Base-by-base conservation (phyloP, 2,888 invertebrate genomes). In the Ectemnius cavifrons region DNA sequence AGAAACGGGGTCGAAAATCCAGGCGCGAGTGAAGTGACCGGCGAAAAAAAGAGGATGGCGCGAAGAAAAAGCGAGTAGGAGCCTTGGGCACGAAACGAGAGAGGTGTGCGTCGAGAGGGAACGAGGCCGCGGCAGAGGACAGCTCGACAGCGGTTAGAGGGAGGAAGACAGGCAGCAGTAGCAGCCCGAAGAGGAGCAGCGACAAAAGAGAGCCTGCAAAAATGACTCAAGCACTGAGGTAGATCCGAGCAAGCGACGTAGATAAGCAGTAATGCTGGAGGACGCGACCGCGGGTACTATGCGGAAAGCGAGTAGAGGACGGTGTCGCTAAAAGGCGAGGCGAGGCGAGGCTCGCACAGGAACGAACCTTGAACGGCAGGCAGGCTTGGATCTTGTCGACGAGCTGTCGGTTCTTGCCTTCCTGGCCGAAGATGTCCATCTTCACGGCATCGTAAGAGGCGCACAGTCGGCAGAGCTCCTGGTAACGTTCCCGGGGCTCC, bases 381-480 rank as follows among this genome's bases (percentile, higher is more conserved):
- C 91, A 92, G 64, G 90, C 89, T 75, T 91, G 89, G 72, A 92
- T 92, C 83, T 92, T 92, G 84, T 91, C 90, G 75, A 91, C 89
- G 78, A 92, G 89, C 74, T 91, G 91, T 76, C 91, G 89, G 84
- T 90, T 89, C 77, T 86, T 89, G 67, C 92, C 92, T 76, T 91
- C 91, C 80, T 91, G 88, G 66, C 91, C 91, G 85, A 92, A 92
- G 71, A 92, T 90, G 82, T 91, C 90, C 89, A 92, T 91, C 85
- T 91, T 91, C 77, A 91, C 90, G 77, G 90, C 90, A 81, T 92
- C 91, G 86, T 91, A 90, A 59, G 91, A 90, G 76, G 92, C 92
- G 85, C 92, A 92, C 64, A 92, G 89, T 81, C 92, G 89, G 86
- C 92, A 92, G 4, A 92, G 88, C 78, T 91, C 91, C 73, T 91